Base-by-base conservation (phyloP, 1,140 invertebrate genomes). In the Microplitis demolitor region DNA sequence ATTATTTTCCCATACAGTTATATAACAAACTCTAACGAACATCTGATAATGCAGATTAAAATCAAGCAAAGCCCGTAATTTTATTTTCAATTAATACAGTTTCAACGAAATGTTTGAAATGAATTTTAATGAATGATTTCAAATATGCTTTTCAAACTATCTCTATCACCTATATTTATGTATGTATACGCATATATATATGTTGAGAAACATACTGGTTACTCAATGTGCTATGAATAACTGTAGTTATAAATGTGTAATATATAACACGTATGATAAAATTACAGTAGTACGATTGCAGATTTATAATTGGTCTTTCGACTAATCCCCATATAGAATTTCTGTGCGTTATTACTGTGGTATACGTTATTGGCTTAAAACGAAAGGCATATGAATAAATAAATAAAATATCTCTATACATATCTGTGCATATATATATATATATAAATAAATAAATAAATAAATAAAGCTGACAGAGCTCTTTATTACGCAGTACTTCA, bases 401-500 rank as follows among this genome's bases (percentile, higher is more conserved):
- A 56, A 56, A 56, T 56, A 56, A 56, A 56, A 56, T 24, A 24
- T 16, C n/a, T 56, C 3, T 56, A 56, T 56, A 24, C n/a, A 56
- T 24, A 11, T 56, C n/a, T 9, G 4, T 54, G 16, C 16, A 56
- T 51, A 1, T 51, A 3, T 51, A 51, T 2, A 51, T 56, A 62
- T 62, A n/a, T 8, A 62, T 62, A 24, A 24, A 24, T 24, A 31
- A n/a, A 66, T 60, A 31, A 62, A 62, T 62, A 35, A 62, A 62
- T 67, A 54, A 34, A 69, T 68, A 73, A 68, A 68, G 50, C 39
- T 13, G 13, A n/a, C 35, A 37, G 39, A 73, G 66, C 72, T 69
- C 60, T 64, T 73, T 69, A 73, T 73, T 62, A 33, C 45, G 69
- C 60, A 53, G 69, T 71, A 53, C 35, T 54, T 71, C 60, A 71